Percentiles rank a stretch among this genome's conserved stretches.
phyloP scores from a whole-genome alignment of 2,113 vertebrate genomes.

The Edolisoma coerulescens region DNA sequence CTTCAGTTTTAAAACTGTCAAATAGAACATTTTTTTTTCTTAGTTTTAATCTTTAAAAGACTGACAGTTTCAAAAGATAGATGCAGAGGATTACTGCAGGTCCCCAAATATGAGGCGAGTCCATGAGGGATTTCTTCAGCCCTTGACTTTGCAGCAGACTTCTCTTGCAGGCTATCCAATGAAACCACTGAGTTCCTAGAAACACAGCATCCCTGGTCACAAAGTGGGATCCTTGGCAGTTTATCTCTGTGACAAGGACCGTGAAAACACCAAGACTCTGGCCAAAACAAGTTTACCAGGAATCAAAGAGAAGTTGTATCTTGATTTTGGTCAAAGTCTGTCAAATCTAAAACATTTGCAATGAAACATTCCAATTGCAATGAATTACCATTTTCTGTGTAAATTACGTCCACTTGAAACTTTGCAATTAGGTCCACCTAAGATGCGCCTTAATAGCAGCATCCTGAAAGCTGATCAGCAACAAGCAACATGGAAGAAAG shows the following conservation, averaged over 20 bases:
- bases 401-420: not conserved
- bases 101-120: not conserved
- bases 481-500: not conserved
- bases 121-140: not conserved
- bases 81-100: not conserved
- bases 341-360: not conserved
- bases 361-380: not conserved
- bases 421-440: not conserved
- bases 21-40: fast-evolving
- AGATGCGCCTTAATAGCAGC: not conserved
- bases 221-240: not conserved
- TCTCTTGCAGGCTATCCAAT: not conserved
- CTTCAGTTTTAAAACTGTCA: not conserved
- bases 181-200: not conserved
- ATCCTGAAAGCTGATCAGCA: not conserved
- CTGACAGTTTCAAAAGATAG: not conserved
- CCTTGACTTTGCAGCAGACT: not conserved
- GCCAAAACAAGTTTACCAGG: not conserved
- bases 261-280: not conserved
- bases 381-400: not conserved
- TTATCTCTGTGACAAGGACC: fast-evolving
- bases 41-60: not conserved
- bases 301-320: not conserved
- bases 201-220: not conserved
- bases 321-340: not conserved